Conservation (phyloP, 2,888 invertebrate genomes). For the Plemyria rubiginata region DNA sequence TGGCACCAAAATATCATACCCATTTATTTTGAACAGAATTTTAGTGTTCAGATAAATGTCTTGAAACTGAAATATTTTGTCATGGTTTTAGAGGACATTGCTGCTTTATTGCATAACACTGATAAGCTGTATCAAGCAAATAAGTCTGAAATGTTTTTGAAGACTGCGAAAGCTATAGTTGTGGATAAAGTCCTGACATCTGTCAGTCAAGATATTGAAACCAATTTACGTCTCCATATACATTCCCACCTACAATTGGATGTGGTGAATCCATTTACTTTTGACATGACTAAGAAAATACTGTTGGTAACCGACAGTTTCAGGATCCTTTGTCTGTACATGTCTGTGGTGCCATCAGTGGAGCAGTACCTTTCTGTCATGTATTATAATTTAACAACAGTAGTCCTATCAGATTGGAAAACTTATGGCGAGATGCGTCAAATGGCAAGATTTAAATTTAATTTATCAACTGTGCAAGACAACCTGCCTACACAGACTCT, state of each 20-base stretch:
- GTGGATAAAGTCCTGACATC: constrained; percentile 87
- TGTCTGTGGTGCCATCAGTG: constrained; percentile 88
- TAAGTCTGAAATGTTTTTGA: constrained; percentile 66
- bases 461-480: constrained; percentile 93
- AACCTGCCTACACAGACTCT: constrained; percentile 97
- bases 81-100: constrained; percentile 77
- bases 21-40: constrained; percentile 90
- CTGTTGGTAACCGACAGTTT: constrained; percentile 85
- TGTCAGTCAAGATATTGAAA: constrained; percentile 95
- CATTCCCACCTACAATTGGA: constrained; percentile 95
- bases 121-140: constrained; percentile 60
- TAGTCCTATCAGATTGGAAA: constrained; percentile 98
- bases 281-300: constrained; percentile 87
- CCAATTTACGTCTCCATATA: constrained; percentile 95
- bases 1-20: constrained; percentile 92
- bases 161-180: constrained; percentile 71
- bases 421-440: constrained; percentile 98
- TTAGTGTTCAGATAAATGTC: constrained; percentile 87
- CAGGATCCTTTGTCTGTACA: constrained; percentile 82
- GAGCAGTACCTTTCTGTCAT: constrained; percentile 97
- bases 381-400: constrained; percentile 98
- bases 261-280: constrained; percentile 89
- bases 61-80: constrained; percentile 83
- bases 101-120: constrained; percentile 63
- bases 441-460: constrained; percentile 93